phyloP scores from a whole-genome alignment of 64 coral and sea anemone genomes.

The Stichodactyla helianthus region DNA sequence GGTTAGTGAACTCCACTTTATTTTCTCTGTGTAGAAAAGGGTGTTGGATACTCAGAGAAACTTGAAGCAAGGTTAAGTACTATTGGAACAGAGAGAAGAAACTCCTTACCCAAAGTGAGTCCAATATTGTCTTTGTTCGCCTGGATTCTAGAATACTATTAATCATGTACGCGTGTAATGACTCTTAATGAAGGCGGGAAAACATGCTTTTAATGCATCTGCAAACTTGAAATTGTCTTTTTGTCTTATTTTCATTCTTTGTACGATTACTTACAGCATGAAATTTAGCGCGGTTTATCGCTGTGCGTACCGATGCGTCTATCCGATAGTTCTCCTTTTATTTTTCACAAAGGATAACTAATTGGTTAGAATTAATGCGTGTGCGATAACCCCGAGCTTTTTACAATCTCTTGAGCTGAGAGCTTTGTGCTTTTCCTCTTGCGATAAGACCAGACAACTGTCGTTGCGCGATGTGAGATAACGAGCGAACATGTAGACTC shows the following conservation, averaged over 20 bases:
- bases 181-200: background rate
- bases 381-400: background rate
- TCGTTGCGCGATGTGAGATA: background rate
- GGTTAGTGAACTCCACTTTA: background rate
- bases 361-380: background rate
- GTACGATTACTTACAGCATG: background rate
- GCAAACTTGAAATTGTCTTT: background rate
- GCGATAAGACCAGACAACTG: background rate
- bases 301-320: background rate
- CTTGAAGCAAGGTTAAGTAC: conserved; percentile 18
- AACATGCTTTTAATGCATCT: background rate
- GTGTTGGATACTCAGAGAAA: conserved; percentile 21
- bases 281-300: too few species aligned
- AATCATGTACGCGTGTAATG: conserved; percentile 7
- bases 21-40: conserved; percentile 23
- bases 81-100: conserved; percentile 25
- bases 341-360: background rate
- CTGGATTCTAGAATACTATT: background rate
- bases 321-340: background rate
- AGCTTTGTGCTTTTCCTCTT: background rate
- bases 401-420: background rate
- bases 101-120: conserved; percentile 10
- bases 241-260: background rate
- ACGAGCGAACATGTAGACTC: background rate
- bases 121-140: conserved; percentile 2